Evolutionary conservation across 2,113 vertebrate species (phyloP).

Genomic region (Chiloscyllium plagiosum): DNA sequence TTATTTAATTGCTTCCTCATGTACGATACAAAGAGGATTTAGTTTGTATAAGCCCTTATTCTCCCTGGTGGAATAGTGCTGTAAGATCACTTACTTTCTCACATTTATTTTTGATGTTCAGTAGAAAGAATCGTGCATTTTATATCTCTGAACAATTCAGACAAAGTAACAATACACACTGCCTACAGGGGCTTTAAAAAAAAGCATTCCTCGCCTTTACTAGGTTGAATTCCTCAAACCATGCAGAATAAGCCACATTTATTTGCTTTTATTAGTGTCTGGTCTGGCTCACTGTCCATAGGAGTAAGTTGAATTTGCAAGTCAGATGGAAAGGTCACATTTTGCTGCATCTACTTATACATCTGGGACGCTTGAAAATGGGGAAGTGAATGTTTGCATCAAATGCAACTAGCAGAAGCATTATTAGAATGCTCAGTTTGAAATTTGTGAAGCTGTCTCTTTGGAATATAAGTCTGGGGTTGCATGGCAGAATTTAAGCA

Average conservation of each 20-base stretch:
- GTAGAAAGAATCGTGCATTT: constrained; percentile 30
- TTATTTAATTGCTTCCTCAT: constrained; percentile 38
- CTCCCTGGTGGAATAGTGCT: constrained; percentile 31
- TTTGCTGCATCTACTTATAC: constrained; percentile 41
- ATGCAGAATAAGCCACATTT: constrained; percentile 45
- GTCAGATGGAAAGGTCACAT: constrained; percentile 49
- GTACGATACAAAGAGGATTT: constrained; percentile 36
- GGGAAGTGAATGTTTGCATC: constrained; percentile 1
- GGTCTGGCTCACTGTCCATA: constrained; percentile 40
- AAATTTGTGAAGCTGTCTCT: constrained; percentile 35
- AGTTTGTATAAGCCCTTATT: constrained; percentile 31
- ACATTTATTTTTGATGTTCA: constrained; percentile 37
- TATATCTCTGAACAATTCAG: constrained; percentile 38
- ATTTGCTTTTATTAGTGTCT: constrained; percentile 43
- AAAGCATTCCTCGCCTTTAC: constrained; percentile 47
- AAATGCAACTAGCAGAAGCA: background rate
- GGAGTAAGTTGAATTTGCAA: constrained; percentile 43
- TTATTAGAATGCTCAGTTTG: constrained; percentile 31
- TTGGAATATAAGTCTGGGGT: constrained; percentile 23
- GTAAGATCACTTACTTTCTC: constrained; percentile 37
- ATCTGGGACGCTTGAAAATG: constrained; percentile 33
- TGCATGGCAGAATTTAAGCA: constrained; percentile 32
- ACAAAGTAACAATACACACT: constrained; percentile 35
- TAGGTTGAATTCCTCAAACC: constrained; percentile 52
- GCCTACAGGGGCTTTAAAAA: constrained; percentile 49